Base-by-base conservation (phyloP, 2,797 vertebrate genomes). In the Harpagifer antarcticus region DNA sequence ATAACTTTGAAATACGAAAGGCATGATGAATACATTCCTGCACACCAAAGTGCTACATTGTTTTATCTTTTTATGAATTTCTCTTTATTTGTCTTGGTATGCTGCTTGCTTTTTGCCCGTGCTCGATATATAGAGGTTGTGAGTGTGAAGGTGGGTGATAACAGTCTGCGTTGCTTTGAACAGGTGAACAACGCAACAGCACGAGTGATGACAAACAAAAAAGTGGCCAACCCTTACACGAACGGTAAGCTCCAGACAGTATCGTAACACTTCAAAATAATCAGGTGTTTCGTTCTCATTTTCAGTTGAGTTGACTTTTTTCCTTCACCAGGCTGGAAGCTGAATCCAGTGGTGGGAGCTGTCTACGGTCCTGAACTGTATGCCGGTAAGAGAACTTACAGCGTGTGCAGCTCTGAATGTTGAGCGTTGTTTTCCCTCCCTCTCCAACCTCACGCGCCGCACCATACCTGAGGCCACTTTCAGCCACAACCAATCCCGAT, bases 201-300 rank as follows among this genome's bases (percentile, higher is more conserved):
- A 83, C 93, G 98, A 20, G 97, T 99, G 90, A 99, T 99, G 97
- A 99, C 98, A 58, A 99, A 99, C 94, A 99, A 99, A 93, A 99
- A 99, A 86, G 94, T 97, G 43, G 94, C 94, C 58, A 98, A 98
- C 89, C 97, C 97, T 52, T 99, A 99, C 90, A 95, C 96, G 80
- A 98, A 97, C 0, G 97, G 97, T 98, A 86, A 94, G 95, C 44
- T 17, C 5, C 2, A 3, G 27, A 5, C 31, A 7, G 8, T 0
- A 9, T 19, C 11, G 2, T 3, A 2, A 20, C 33, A 14, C 2
- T 14, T 31, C 0, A 23, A 31, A 6, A 6, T 17, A 0, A 15
- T 11, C 23, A 16, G 0, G 7, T 52, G 23, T 48, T 37, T 37
- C 3, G 42, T 43, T 69, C 3, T 49, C 0, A 1, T 10, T 16